Evolutionary conservation across 64 coral and sea anemone species (phyloP).

Genomic region (Platygyra sinensis): DNA sequence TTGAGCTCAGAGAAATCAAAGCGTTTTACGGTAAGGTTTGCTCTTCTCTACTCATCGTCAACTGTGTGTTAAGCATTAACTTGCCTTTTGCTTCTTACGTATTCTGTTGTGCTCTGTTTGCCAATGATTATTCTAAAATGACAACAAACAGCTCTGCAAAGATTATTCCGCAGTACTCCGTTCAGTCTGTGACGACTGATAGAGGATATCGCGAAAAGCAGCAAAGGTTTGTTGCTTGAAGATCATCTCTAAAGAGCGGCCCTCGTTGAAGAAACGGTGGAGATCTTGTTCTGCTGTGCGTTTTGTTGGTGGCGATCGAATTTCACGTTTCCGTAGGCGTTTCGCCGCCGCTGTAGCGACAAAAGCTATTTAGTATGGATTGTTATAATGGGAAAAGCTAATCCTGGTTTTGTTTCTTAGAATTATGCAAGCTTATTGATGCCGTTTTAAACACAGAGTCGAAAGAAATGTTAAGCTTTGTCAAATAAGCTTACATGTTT

Average conservation of each 20-base stretch:
- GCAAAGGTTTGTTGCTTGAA: neutral
- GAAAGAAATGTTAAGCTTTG: neutral
- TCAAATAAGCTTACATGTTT: neutral
- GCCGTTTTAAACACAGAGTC: neutral
- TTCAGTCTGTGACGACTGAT: neutral
- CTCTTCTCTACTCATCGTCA: neutral
- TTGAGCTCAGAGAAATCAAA: slow-evolving; percentile 81
- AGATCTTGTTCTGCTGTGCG: neutral
- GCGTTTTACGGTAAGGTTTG: slow-evolving; percentile 73
- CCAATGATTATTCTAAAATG: neutral
- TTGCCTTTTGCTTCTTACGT: neutral
- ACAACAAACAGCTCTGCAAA: slow-evolving; percentile 16
- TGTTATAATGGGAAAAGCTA: neutral
- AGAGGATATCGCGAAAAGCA: neutral
- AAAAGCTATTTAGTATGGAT: neutral
- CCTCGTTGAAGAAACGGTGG: neutral
- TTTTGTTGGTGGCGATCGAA: neutral
- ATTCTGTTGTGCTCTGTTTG: neutral
- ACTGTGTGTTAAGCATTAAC: neutral
- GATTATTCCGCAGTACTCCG: neutral
- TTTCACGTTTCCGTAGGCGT: slow-evolving; percentile 20
- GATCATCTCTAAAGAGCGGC: neutral
- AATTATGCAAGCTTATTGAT: neutral
- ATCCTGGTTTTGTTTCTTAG: neutral
- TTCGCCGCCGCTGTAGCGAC: neutral